These are phyloP conservation scores for Conus betulinus DNA, from an alignment of 1,140 invertebrate genomes.

Conservation along the genomic window DNA sequence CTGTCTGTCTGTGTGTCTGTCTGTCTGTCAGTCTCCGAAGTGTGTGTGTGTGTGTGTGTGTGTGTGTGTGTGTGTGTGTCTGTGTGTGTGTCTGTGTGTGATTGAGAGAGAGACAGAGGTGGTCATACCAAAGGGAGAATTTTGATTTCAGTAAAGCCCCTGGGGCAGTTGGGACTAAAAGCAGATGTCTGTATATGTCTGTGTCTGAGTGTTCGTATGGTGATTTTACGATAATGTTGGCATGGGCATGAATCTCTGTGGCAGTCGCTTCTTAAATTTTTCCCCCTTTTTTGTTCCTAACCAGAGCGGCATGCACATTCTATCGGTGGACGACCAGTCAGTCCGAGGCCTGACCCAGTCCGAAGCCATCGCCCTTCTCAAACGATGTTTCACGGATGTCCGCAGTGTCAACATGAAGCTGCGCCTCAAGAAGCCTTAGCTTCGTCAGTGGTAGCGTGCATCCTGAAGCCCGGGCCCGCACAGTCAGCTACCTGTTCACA, in stretches of 20 bases:
- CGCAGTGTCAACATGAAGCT: constrained; percentile 48
- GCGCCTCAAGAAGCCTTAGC: constrained; percentile 38
- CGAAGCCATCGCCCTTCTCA: constrained; percentile 49
- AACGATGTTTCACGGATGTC: constrained; percentile 49
- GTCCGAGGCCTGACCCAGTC: constrained; percentile 45
- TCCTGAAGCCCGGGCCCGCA: too few species aligned
- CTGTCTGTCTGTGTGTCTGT: too few species aligned
- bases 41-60: background rate
- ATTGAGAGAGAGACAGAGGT: too few species aligned
- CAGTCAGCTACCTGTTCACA: too few species aligned
- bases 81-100: constrained; percentile 6
- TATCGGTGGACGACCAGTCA: constrained; percentile 52
- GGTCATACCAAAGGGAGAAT: too few species aligned
- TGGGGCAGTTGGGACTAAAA: too few species aligned
- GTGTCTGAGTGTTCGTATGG: background rate
- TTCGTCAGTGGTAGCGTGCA: too few species aligned
- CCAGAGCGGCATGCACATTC: constrained; percentile 58
- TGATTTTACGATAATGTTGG: background rate
- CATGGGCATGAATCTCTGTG: background rate
- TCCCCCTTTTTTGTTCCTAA: background rate
- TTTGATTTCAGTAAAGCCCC: too few species aligned
- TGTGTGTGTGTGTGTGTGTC: background rate
- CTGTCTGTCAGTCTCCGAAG: too few species aligned
- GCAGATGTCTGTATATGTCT: too few species aligned
- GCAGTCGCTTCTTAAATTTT: background rate